phyloP scores from a whole-genome alignment of 2,113 vertebrate genomes.

The Oncorhynchus tshawytscha region DNA sequence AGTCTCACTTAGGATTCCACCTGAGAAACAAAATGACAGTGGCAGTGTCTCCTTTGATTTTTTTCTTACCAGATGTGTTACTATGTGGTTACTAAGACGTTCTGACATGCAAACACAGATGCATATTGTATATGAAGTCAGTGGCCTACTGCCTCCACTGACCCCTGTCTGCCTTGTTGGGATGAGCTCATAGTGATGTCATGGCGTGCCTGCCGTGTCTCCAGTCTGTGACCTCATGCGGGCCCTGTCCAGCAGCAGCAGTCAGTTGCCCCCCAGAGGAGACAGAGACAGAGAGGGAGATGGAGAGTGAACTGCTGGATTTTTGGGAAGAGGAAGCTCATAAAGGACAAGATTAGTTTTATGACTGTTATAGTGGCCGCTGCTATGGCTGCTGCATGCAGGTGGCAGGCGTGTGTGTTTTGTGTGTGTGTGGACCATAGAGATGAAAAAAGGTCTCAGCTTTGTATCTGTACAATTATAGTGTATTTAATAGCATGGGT shows the following conservation, averaged over 20 bases:
- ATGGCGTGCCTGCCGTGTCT: too few species aligned
- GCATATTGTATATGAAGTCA: neutral
- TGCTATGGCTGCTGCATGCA: conserved; percentile 7
- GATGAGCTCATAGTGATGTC: too few species aligned
- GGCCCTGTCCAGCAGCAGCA: conserved; percentile 19
- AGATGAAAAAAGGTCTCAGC: too few species aligned
- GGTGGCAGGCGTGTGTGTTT: neutral
- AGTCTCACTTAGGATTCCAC: too few species aligned
- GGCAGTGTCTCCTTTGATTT: neutral
- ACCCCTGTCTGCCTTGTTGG: conserved; percentile 25
- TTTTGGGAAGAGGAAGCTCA: conserved; percentile 24
- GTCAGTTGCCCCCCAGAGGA: neutral
- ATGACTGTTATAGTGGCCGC: neutral
- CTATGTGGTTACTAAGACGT: conserved; percentile 28
- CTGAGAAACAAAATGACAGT: too few species aligned
- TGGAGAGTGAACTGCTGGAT: conserved; percentile 6
- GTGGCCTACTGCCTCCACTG: conserved; percentile 7
- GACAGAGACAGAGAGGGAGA: too few species aligned
- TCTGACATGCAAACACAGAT: neutral
- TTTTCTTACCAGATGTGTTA: conserved; percentile 3
- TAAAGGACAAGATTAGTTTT: too few species aligned
- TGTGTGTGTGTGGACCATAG: too few species aligned
- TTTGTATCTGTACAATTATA: too few species aligned
- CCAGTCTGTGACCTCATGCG: conserved; percentile 30
- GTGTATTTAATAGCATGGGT: too few species aligned